Evolutionary conservation across 1,140 invertebrate genomes (phyloP), one percentile per base, ranked within the genome.

Genomic region (Himalopsyche phryganea): DNA sequence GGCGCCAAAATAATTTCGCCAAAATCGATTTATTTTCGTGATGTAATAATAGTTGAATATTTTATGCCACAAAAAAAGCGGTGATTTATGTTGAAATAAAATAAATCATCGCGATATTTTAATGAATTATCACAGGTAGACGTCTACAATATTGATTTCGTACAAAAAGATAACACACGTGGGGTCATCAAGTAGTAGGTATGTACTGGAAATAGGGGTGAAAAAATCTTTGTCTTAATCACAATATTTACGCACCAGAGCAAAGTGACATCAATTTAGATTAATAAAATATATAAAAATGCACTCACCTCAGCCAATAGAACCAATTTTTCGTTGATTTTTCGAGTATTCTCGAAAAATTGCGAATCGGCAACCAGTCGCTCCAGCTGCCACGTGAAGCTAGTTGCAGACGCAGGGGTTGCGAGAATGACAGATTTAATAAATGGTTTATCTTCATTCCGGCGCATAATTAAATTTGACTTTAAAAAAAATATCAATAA

Each of bases 291-390:
- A 56, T 35, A 9, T 23, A 17, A 36, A 50, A 17, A 47, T 9
- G 44, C 17, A 59, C 58, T 54, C 19, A 60, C 58, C 58, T 60
- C 42, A 54, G 18, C n/a, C 32, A 33, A 6, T 14, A 48, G 38
- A 33, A 13, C 7, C 42, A 14, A 44, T 54, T 32, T 49, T 38
- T 36, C 14, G 42, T 36, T 48, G 45, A 49, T 60, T 60, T 60
- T 54, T 60, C 58, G 58, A 60, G 58, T 54, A 60, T 42, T 54
- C 58, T 60, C 58, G 57, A 60, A 60, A 54, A 60, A 54, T 54
- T 41, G 14, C 51, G 45, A 53, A 20, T 49, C 58, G 47, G 40
- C 36, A 48, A 45, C 32, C 48, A 45, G 44, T 45, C 56, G 20
- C 40, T 41, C 33, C 56, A 58, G 56, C 56, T 58, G 56, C 19